Percentiles rank a stretch among this genome's conserved stretches.
Conservation (phyloP, 1,140 invertebrate genomes). For the Drosophila kikkawai region DNA sequence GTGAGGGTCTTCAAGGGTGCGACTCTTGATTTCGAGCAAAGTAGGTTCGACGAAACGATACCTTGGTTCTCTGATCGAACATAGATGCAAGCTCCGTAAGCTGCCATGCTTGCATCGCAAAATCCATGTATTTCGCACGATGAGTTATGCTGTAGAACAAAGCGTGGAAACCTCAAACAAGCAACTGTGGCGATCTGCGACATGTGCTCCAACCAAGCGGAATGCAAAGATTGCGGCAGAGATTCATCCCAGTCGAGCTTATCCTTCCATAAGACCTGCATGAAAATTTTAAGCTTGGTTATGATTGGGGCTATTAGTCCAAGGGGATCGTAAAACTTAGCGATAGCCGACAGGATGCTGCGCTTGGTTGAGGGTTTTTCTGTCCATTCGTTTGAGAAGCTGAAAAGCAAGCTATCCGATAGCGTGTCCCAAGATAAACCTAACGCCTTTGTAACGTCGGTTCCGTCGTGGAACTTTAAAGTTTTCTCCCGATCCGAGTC, state of each 20-base stretch:
- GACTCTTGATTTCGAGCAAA: conserved; percentile 5
- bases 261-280: conserved; percentile 1
- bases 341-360: too few species aligned
- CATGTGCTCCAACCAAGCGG: not conserved
- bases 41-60: not conserved
- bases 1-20: not conserved
- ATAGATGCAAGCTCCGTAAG: conserved; percentile 3
- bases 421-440: not conserved
- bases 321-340: not conserved
- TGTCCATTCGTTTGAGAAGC: not conserved
- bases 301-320: conserved; percentile 7
- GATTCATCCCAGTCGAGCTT: not conserved
- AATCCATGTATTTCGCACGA: too few species aligned
- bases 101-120: too few species aligned
- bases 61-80: not conserved
- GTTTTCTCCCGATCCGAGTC: not conserved
- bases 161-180: not conserved
- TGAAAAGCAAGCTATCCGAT: conserved; percentile 4
- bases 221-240: not conserved
- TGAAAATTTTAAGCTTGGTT: conserved; percentile 3
- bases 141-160: too few species aligned
- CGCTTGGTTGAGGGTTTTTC: too few species aligned
- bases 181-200: not conserved
- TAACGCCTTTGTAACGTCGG: conserved; percentile 2
- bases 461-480: conserved; percentile 1